A percentile compares a stretch with the other conserved stretches of the same genome.
These are phyloP conservation scores for Tinea trinotella DNA, from an alignment of 2,888 invertebrate species.

Conservation along the genomic window DNA sequence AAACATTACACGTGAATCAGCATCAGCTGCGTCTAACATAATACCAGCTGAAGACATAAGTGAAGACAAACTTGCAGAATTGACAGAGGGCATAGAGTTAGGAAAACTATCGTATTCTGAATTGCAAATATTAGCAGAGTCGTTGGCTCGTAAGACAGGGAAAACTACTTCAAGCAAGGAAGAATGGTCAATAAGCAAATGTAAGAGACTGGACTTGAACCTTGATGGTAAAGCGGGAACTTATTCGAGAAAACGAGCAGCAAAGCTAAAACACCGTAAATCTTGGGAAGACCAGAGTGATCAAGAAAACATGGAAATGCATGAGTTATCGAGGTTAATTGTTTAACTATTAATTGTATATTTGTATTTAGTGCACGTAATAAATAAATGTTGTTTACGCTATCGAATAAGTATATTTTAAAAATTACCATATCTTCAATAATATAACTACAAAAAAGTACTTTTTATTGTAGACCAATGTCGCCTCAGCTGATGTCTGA, in stretches of 20 bases:
- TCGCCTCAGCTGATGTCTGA: conserved; percentile 61
- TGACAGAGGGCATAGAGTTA: conserved; percentile 56
- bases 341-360: not conserved
- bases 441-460: too few species aligned
- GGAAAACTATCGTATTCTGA: conserved; percentile 58
- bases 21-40: conserved; percentile 25
- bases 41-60: conserved; percentile 40
- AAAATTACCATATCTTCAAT: too few species aligned
- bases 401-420: too few species aligned
- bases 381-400: too few species aligned
- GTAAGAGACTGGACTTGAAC: conserved; percentile 57
- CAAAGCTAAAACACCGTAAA: conserved; percentile 63
- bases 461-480: conserved; percentile 40
- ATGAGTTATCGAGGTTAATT: conserved; percentile 73
- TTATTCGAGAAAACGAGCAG: conserved; percentile 62
- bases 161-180: conserved; percentile 64
- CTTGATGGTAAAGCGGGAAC: conserved; percentile 63
- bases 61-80: conserved; percentile 53
- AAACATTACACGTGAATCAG: conserved; percentile 31
- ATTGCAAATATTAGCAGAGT: conserved; percentile 58
- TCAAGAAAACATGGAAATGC: conserved; percentile 78
- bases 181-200: conserved; percentile 54
- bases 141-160: conserved; percentile 45
- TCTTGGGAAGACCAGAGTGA: conserved; percentile 83
- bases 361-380: too few species aligned